These are phyloP conservation scores for Drosophila buzzatii DNA, from an alignment of 2,888 invertebrate genomes.

Conservation along the genomic window DNA sequence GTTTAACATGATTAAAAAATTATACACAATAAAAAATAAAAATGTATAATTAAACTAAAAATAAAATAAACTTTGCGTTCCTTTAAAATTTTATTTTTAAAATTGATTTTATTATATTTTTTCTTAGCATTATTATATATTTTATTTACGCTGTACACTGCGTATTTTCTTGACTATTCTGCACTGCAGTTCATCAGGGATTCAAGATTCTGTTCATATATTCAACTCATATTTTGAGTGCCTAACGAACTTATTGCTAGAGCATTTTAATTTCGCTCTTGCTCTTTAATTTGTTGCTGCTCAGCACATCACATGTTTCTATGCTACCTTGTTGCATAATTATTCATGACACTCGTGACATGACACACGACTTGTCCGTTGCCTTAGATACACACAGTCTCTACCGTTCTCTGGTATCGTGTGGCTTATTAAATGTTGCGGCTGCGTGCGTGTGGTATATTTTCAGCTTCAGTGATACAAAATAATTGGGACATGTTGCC, in stretches of 20 bases:
- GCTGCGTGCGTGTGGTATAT: slow-evolving; percentile 44
- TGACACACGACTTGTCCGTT: slow-evolving; percentile 42
- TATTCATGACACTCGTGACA: slow-evolving; percentile 56
- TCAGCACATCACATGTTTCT: not conserved
- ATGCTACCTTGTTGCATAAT: slow-evolving; percentile 43
- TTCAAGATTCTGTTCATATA: not conserved
- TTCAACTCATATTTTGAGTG: not conserved
- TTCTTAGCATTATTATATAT: no score
- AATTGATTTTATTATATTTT: no score
- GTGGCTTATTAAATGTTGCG: slow-evolving; percentile 67
- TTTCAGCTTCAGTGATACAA: slow-evolving; percentile 75
- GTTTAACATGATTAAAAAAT: no score
- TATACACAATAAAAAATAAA: no score
- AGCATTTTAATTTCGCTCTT: slow-evolving; percentile 5
- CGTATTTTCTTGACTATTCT: no score
- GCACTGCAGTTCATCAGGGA: not conserved
- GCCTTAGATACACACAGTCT: slow-evolving; percentile 21
- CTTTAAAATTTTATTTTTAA: no score
- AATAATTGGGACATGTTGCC: slow-evolving; percentile 69
- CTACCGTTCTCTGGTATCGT: slow-evolving; percentile 22
- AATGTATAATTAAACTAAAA: no score
- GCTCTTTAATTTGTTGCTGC: no score
- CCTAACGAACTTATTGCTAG: not conserved
- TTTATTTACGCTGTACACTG: no score
- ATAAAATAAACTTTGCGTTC: no score